phyloP scores from a whole-genome alignment of 1,140 invertebrate species.

The Lethrus apterus region DNA sequence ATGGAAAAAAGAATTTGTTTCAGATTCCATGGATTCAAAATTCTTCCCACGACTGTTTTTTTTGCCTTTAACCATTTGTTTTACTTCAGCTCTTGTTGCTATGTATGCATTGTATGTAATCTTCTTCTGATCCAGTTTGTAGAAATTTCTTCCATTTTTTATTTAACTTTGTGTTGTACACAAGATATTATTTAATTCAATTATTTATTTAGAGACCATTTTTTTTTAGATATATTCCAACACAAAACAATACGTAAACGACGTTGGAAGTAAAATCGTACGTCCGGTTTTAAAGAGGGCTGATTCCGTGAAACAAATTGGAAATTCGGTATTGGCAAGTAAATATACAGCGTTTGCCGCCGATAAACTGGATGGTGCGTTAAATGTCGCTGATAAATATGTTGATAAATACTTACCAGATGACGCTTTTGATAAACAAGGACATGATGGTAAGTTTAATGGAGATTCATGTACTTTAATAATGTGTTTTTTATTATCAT shows the following conservation, averaged over 20 bases:
- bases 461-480: no score
- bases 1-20: no score
- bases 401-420: constrained; percentile 71
- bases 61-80: no score
- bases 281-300: constrained; percentile 62
- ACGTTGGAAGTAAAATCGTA: constrained; percentile 49
- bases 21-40: no score
- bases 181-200: background rate
- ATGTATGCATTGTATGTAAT: no score
- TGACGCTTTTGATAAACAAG: constrained; percentile 49
- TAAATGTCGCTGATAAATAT: constrained; percentile 68
- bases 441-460: constrained; percentile 8
- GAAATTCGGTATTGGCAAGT: constrained; percentile 54
- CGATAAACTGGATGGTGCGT: constrained; percentile 59
- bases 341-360: constrained; percentile 61
- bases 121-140: background rate
- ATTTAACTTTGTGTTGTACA: background rate
- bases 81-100: no score
- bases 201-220: background rate
- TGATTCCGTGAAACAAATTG: constrained; percentile 68
- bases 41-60: no score
- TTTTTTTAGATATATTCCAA: constrained; percentile 62
- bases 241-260: constrained; percentile 64
- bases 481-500: no score
- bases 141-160: background rate